These are phyloP conservation scores for Calameuta idolon DNA, from an alignment of 2,888 invertebrate species.

Conservation along the genomic window DNA sequence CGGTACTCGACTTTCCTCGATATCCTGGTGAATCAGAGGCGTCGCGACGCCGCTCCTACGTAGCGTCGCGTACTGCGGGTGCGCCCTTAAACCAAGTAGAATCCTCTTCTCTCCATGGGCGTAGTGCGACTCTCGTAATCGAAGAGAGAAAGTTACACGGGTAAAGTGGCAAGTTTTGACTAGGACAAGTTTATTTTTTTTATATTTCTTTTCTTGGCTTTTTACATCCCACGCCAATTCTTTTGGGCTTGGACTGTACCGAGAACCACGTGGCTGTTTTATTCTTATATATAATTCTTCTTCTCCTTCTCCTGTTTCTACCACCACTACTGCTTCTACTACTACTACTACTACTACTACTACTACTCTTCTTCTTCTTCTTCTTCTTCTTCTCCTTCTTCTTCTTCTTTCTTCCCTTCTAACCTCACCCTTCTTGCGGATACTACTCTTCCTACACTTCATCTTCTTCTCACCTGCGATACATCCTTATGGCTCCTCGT, in stretches of 20 bases:
- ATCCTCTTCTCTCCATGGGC: not conserved
- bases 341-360: not conserved
- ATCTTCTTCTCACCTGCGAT: not conserved
- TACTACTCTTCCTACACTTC: not conserved
- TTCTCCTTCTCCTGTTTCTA: not conserved
- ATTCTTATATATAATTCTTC: slow-evolving; percentile 3
- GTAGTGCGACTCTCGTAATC: not conserved
- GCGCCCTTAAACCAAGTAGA: not conserved
- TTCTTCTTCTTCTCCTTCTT: not conserved
- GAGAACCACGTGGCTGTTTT: slow-evolving; percentile 4
- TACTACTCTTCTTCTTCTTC: not conserved
- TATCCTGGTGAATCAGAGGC: not conserved
- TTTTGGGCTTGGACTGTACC: not conserved
- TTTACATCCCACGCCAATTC: not conserved
- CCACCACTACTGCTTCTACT: not conserved
- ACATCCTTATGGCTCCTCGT: not conserved
- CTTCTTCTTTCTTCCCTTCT: not conserved
- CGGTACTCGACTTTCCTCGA: not conserved
- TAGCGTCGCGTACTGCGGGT: not conserved
- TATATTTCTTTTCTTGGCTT: not conserved
- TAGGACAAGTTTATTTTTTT: not conserved
- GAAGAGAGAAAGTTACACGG: not conserved
- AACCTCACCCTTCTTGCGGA: not conserved
- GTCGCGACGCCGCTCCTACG: not conserved
- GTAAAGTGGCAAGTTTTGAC: not conserved